Base-by-base conservation (phyloP, 2,888 invertebrate species). In the Lasioglossum zephyrum region DNA sequence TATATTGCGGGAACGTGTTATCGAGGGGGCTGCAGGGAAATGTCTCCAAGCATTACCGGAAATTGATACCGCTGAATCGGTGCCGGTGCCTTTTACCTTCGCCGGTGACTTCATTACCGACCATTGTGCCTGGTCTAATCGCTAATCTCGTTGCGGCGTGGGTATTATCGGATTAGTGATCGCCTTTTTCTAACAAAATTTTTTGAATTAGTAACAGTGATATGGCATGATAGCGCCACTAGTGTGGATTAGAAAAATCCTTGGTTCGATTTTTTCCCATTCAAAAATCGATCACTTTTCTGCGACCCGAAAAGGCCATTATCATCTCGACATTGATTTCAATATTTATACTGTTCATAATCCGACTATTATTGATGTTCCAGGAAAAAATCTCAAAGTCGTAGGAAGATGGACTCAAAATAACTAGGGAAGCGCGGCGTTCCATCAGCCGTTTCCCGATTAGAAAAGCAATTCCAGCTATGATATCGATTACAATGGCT, bases 401-500 rank as follows among this genome's bases (percentile, higher is more conserved):
- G 60, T 2, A 16, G 26, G 26, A 63, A 31, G 16, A 63, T 31
- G 6, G 16, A 31, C 0, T 31, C 6, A 6, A 16, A 63, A 63
- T 63, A 63, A 63, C 16, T 63, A 8, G 4, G 26, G 16, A 57
- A 77, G 73, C 60, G 74, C 49, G 5, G 47, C 60, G 74, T 77
- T 82, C 74, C 75, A 18, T 26, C 44, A 26, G 47, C 57, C 22
- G 47, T 16, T 63, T 39, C 44, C 44, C 57, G 47, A 69, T 63
- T 74, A 74, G 82, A 77, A 79, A 73, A 83, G 79, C 83, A 60
- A 77, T 85, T 77, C 73, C 44, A 36, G 79, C 66, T 76, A 73
- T 31, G 76, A 22, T 69, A 83, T 83, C 79, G 85, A 84, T 84
- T 77, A 74, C 60, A 57, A 70, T 60, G 74, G 8, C 4, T 41